These are phyloP conservation scores for Dendrocincla fuliginosa DNA, from an alignment of 2,797 vertebrate species.

Conservation along the genomic window DNA sequence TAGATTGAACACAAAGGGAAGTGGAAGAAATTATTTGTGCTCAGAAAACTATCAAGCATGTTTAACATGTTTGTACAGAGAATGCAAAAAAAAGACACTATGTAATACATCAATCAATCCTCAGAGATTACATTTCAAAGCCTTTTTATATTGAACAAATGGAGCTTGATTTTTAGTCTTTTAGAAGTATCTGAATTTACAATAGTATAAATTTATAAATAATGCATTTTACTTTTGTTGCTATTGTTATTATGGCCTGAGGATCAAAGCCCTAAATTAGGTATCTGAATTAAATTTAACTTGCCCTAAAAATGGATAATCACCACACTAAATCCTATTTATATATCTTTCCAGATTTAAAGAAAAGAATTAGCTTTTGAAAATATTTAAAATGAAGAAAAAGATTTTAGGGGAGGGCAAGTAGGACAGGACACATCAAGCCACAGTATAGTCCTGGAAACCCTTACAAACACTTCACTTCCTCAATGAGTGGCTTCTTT, in stretches of 20 bases:
- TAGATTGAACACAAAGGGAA: constrained; percentile 43
- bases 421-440: not conserved
- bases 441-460: not conserved
- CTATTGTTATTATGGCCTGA: constrained; percentile 10
- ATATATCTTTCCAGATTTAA: constrained; percentile 41
- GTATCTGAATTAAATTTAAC: constrained; percentile 47
- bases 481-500: not conserved
- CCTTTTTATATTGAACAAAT: constrained; percentile 58
- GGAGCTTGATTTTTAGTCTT: constrained; percentile 52
- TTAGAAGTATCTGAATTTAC: constrained; percentile 54
- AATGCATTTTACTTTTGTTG: constrained; percentile 57
- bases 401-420: not conserved
- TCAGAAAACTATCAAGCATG: constrained; percentile 37
- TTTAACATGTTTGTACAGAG: constrained; percentile 57
- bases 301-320: constrained; percentile 53
- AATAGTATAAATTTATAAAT: constrained; percentile 60
- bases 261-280: constrained; percentile 59
- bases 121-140: constrained; percentile 45
- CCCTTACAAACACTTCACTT: fast-evolving
- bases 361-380: constrained; percentile 54
- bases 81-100: constrained; percentile 7
- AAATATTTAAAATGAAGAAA: constrained; percentile 62
- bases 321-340: constrained; percentile 63
- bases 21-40: constrained; percentile 43
- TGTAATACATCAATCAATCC: constrained; percentile 53